phyloP scores from a whole-genome alignment of 2,797 vertebrate species.

The Triplophysa yarkandensis region DNA sequence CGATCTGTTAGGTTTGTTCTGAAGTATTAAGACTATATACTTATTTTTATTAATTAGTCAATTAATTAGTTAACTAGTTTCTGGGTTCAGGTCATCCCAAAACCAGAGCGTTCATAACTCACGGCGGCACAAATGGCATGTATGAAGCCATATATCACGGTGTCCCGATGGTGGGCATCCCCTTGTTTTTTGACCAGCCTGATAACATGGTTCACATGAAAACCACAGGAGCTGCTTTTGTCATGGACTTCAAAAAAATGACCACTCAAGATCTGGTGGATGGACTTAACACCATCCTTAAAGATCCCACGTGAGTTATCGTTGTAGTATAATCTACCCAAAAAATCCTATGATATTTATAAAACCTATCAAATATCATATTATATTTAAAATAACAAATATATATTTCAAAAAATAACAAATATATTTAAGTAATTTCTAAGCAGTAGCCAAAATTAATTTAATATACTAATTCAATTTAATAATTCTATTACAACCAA shows the following conservation, averaged over 20 bases:
- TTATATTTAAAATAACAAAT: no score
- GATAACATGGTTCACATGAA: slow-evolving; percentile 84
- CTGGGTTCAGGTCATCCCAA: slow-evolving; percentile 82
- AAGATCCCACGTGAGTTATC: not conserved
- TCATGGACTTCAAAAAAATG: slow-evolving; percentile 61
- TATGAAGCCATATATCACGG: slow-evolving; percentile 93
- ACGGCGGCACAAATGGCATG: slow-evolving; percentile 84
- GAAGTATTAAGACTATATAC: not conserved
- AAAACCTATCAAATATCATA: no score
- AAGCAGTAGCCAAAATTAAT: no score
- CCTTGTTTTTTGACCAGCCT: slow-evolving; percentile 85
- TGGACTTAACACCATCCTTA: slow-evolving; percentile 69
- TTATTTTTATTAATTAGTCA: no score
- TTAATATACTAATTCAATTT: no score
- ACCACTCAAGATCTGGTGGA: slow-evolving; percentile 70
- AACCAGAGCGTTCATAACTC: slow-evolving; percentile 83
- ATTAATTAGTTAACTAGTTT: no score
- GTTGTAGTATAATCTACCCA: not conserved
- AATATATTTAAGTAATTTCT: no score
- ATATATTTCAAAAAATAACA: no score
- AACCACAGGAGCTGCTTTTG: slow-evolving; percentile 80
- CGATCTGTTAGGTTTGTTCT: slow-evolving; percentile 70
- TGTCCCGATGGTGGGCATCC: slow-evolving; percentile 87
- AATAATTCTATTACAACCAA: no score
- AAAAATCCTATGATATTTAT: no score